Evolutionary conservation across 2,113 vertebrate genomes (phyloP).

Genomic region (Heptranchias perlo): DNA sequence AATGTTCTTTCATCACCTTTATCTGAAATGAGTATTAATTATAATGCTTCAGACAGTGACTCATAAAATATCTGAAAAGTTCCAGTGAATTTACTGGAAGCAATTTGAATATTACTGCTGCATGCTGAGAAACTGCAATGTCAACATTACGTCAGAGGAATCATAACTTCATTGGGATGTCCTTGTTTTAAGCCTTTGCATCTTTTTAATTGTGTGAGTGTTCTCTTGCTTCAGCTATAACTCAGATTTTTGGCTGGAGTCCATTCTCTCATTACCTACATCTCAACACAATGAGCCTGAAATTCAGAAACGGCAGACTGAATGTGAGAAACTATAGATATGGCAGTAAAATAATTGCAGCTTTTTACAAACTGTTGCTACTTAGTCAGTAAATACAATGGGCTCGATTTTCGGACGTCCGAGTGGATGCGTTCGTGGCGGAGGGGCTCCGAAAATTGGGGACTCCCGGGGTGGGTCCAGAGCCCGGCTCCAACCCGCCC

Average conservation of each 20-base stretch:
- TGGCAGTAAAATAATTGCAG: background rate
- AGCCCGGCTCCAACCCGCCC: no score
- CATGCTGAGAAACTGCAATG: slow-evolving; percentile 15
- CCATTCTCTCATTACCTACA: background rate
- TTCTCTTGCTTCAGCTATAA: slow-evolving; percentile 16
- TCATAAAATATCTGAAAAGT: background rate
- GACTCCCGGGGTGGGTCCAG: no score
- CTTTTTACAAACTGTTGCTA: background rate
- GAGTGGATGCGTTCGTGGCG: no score
- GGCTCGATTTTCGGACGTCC: no score
- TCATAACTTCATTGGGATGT: slow-evolving; percentile 25
- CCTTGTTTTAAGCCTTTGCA: background rate
- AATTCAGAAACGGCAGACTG: background rate
- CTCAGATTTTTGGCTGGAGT: background rate
- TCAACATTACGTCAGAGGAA: slow-evolving; percentile 19
- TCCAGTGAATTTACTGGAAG: slow-evolving; percentile 23
- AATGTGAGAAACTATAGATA: background rate
- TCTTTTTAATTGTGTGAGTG: slow-evolving; percentile 33
- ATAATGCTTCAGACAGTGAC: slow-evolving; percentile 25
- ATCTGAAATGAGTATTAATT: slow-evolving; percentile 4
- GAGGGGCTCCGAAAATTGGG: no score
- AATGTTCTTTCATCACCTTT: slow-evolving; percentile 9
- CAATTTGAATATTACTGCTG: background rate
- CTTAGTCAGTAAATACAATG: background rate
- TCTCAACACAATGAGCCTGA: slow-evolving; percentile 5